Percentiles rank a stretch among this genome's conserved stretches.
phyloP scores from a whole-genome alignment of 1,140 invertebrate genomes.

The Zophobas morio region DNA sequence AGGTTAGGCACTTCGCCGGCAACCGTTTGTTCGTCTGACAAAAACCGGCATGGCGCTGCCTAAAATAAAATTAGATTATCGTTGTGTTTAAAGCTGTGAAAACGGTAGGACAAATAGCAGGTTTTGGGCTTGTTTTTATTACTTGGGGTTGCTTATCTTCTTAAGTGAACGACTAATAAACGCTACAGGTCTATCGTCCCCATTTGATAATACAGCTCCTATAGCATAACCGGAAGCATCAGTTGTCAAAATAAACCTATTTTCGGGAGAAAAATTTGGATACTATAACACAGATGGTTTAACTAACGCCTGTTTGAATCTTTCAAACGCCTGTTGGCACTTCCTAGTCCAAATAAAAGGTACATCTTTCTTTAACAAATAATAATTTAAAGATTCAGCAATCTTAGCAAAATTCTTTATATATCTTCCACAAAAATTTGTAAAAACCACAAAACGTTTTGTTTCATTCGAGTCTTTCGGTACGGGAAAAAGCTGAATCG shows the following conservation, averaged over 20 bases:
- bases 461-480: slow-evolving; percentile 46
- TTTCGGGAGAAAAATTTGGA: slow-evolving; percentile 60
- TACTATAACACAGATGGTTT: slow-evolving; percentile 64
- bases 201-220: slow-evolving; percentile 59
- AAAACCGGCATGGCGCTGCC: too few species aligned
- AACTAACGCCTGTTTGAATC: slow-evolving; percentile 58
- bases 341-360: slow-evolving; percentile 54
- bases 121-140: too few species aligned
- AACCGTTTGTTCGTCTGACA: too few species aligned
- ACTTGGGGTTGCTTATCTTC: too few species aligned
- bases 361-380: slow-evolving; percentile 56
- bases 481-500: slow-evolving; percentile 56
- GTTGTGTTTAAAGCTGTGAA: too few species aligned
- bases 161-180: slow-evolving; percentile 63
- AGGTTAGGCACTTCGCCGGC: too few species aligned
- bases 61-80: too few species aligned
- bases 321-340: slow-evolving; percentile 51
- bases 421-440: slow-evolving; percentile 63
- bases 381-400: too few species aligned
- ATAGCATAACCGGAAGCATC: slow-evolving; percentile 60
- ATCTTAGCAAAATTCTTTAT: slow-evolving; percentile 50
- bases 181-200: slow-evolving; percentile 56
- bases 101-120: too few species aligned
- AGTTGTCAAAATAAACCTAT: slow-evolving; percentile 46
- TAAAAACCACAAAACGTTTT: slow-evolving; percentile 66